phyloP scores from a whole-genome alignment of 2,888 invertebrate genomes.

The Synergus gifuensis region DNA sequence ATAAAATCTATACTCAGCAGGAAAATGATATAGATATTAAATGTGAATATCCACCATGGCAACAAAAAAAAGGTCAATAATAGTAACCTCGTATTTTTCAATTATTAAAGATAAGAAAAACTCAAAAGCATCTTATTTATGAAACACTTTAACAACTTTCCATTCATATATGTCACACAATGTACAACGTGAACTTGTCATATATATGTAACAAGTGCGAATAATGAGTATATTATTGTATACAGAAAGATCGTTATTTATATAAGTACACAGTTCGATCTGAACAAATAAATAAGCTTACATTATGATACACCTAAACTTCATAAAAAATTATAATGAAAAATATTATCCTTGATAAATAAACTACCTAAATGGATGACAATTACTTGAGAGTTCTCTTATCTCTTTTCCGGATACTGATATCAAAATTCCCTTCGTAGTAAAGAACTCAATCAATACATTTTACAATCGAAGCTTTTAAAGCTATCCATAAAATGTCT shows the following conservation, averaged over 20 bases:
- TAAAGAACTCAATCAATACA: not conserved
- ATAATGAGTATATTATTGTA: slow-evolving; percentile 44
- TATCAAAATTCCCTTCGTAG: not conserved
- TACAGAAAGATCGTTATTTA: slow-evolving; percentile 43
- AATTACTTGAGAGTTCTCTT: not conserved
- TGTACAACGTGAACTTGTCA: slow-evolving; percentile 29
- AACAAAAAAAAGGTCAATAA: not conserved
- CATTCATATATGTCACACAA: slow-evolving; percentile 32
- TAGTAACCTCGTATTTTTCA: not conserved
- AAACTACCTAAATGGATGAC: slow-evolving; percentile 15
- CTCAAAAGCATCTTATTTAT: slow-evolving; percentile 13
- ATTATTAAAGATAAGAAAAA: not conserved
- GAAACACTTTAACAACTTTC: slow-evolving; percentile 35
- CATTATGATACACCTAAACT: slow-evolving; percentile 28
- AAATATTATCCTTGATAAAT: slow-evolving; percentile 22
- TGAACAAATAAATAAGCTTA: slow-evolving; percentile 43
- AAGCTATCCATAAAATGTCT: not conserved
- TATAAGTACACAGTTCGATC: slow-evolving; percentile 44
- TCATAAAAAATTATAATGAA: slow-evolving; percentile 16
- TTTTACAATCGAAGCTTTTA: not conserved
- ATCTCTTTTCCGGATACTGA: not conserved
- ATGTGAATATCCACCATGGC: not conserved
- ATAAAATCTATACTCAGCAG: not conserved
- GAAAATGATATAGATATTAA: not conserved
- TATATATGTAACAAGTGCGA: slow-evolving; percentile 32